These are phyloP conservation scores for Platysteira castanea DNA, from an alignment of 2,113 vertebrate species.

Conservation along the genomic window DNA sequence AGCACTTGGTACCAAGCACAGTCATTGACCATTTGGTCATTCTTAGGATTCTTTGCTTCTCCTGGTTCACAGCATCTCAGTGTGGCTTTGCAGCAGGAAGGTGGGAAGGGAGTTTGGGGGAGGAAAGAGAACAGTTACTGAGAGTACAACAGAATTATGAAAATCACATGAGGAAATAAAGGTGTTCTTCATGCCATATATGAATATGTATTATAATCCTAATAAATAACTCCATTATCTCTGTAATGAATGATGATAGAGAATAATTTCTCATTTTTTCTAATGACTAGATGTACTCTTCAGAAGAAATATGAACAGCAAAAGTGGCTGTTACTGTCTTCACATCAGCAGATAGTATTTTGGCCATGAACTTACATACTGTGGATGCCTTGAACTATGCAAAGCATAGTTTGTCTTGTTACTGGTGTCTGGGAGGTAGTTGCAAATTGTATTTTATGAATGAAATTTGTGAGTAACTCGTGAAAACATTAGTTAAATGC, in stretches of 20 bases:
- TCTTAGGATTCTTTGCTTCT: neutral
- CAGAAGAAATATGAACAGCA: neutral
- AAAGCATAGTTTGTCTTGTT: neutral
- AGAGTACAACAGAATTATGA: neutral
- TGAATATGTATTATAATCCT: neutral
- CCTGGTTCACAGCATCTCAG: neutral
- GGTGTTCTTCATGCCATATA: neutral
- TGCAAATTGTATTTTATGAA: neutral
- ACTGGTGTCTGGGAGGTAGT: neutral
- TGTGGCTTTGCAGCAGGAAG: neutral
- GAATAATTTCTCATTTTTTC: neutral
- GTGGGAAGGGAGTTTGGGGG: neutral
- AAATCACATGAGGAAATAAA: neutral
- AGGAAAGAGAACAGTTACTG: neutral
- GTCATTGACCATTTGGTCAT: neutral
- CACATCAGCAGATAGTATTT: neutral
- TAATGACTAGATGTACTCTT: neutral
- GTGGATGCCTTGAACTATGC: neutral
- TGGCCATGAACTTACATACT: neutral
- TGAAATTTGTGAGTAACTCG: neutral
- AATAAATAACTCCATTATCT: neutral
- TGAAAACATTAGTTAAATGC: neutral
- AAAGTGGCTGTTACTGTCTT: neutral
- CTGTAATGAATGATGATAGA: neutral
- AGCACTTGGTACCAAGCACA: neutral